Evolutionary conservation across 2,888 invertebrate genomes (phyloP), one percentile per base, ranked within the genome.

Genomic region (Nysson spinosus): DNA sequence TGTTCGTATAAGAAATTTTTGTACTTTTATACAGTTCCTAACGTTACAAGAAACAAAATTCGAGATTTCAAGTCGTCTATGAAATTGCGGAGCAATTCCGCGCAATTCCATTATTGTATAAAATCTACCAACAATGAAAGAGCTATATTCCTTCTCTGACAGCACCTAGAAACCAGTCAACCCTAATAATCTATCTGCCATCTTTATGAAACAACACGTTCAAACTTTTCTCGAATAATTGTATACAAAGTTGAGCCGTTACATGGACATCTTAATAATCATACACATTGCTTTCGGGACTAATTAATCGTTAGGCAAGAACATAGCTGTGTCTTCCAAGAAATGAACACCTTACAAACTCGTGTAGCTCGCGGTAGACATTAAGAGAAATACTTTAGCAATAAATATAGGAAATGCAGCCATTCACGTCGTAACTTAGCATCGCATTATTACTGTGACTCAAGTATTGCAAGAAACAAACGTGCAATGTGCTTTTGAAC

Each of bases 171-270:
- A 62, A 52, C 39, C 43, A 60, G 64, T 60, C 52, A 28, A 61
- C 14, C 40, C n/a, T 35, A n/a, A n/a, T n/a, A n/a, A n/a, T 16
- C 39, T 58, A 63, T 22, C n/a, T 37, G 42, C 35, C 62, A 62
- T 43, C 34, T 37, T 62, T 44, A 43, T 34, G 28, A 54, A 68
- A 57, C 46, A 52, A 47, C 12, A 61, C 47, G 34, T 50, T 52
- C 52, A 51, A 72, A 72, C 56, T 49, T 62, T 55, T 40, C 58
- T 49, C 50, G 74, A 69, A 57, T 61, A 72, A 67, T 47, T 76
- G 70, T 74, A 60, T 71, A 76, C 62, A 75, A 54, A 66, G 60
- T 76, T 71, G 75, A 75, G 75, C 73, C 66, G 56, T 67, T 63
- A 61, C 39, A 42, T 46, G 54, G 55, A 50, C 28, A 44, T 46